A percentile compares a stretch with the other conserved stretches of the same genome.
Conservation (phyloP, 2,888 invertebrate species). For the Lepas anatifera region DNA sequence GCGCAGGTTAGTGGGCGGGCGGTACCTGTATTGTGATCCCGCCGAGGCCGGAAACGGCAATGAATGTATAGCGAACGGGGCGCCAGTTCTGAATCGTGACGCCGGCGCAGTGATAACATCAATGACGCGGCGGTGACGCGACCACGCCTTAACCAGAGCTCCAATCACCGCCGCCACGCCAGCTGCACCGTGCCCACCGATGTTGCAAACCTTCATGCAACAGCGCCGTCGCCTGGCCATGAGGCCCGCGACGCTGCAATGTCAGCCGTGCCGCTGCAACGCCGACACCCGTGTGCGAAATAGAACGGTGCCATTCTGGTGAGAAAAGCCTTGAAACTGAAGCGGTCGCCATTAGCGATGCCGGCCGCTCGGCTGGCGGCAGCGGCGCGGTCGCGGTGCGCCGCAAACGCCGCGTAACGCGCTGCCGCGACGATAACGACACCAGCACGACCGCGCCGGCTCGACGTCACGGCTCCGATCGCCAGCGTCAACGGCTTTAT, state of each 20-base stretch:
- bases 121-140: neutral
- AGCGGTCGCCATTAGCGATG: neutral
- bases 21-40: no score
- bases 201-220: slow-evolving; percentile 4
- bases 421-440: neutral
- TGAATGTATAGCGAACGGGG: neutral
- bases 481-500: neutral
- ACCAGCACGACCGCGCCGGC: neutral
- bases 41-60: no score
- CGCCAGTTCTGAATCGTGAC: neutral
- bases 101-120: neutral
- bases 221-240: neutral
- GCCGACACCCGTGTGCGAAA: neutral
- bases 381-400: neutral
- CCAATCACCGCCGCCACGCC: neutral
- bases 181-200: neutral
- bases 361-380: neutral
- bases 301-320: neutral
- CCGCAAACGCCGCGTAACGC: neutral
- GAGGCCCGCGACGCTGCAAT: neutral
- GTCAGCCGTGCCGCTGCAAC: neutral
- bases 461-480: neutral
- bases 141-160: no score
- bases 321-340: slow-evolving; percentile 4
- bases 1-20: no score